A percentile compares a stretch with the other conserved stretches of the same genome.
Evolutionary conservation across 2,113 vertebrate species (phyloP).

Genomic region (Melanerpes formicivorus): DNA sequence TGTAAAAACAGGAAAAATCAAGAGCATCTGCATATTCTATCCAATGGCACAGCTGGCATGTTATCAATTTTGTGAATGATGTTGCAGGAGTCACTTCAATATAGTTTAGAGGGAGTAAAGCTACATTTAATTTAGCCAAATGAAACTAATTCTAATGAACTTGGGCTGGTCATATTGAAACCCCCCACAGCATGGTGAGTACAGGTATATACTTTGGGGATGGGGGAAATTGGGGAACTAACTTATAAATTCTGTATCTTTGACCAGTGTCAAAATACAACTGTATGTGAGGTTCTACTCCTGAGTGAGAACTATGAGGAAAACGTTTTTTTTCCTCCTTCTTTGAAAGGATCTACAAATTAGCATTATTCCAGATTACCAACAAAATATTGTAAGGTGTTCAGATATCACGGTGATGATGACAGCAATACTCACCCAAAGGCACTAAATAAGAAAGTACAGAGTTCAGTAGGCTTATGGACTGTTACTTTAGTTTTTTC

Average conservation of each 20-base stretch:
- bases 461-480: neutral
- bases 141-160: neutral
- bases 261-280: neutral
- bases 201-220: neutral
- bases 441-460: neutral
- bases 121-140: neutral
- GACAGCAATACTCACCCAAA: neutral
- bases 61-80: neutral
- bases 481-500: neutral
- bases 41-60: neutral
- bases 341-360: neutral
- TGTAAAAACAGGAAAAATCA: conserved; percentile 1
- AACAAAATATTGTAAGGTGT: neutral
- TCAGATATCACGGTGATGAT: neutral
- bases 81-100: neutral
- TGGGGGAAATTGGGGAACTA: neutral
- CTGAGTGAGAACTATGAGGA: neutral
- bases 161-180: neutral
- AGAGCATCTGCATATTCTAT: neutral
- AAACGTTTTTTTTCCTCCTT: neutral
- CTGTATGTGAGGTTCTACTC: neutral
- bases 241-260: neutral
- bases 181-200: neutral
- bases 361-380: neutral
- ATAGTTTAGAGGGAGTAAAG: neutral